phyloP scores from a whole-genome alignment of 2,113 vertebrate species.

The Sebastes schlegelii region DNA sequence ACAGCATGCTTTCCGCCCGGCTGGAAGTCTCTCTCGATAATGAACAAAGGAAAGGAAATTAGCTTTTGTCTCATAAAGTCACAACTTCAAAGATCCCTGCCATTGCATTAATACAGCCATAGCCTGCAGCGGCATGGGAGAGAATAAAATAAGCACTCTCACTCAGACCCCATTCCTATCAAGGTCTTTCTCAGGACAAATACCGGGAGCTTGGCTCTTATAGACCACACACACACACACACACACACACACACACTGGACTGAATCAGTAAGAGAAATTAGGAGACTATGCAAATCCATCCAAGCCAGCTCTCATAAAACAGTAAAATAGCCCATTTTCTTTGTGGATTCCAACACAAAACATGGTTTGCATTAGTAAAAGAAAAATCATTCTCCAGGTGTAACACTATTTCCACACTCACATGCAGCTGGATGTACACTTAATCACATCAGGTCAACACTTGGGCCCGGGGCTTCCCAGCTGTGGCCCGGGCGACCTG shows the following conservation, averaged over 20 bases:
- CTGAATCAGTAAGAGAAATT: constrained; percentile 31
- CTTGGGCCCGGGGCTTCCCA: constrained; percentile 65
- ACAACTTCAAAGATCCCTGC: constrained; percentile 98
- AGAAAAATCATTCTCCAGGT: constrained; percentile 47
- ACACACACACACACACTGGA: constrained; percentile 53
- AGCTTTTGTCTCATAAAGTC: constrained; percentile 98
- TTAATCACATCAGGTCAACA: constrained; percentile 71
- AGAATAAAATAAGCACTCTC: constrained; percentile 93
- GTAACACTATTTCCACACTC: constrained; percentile 28
- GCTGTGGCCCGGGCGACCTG: constrained; percentile 74
- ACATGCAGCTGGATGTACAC: constrained; percentile 64
- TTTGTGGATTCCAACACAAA: constrained; percentile 13
- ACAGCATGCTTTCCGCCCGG: constrained; percentile 95
- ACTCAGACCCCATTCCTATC: constrained; percentile 88
- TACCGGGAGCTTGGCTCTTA: constrained; percentile 83
- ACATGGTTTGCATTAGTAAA: constrained; percentile 8
- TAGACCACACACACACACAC: constrained; percentile 61
- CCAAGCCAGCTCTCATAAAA: constrained; percentile 5
- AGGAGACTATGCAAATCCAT: constrained; percentile 32
- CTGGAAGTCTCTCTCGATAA: constrained; percentile 97
- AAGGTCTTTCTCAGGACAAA: constrained; percentile 98
- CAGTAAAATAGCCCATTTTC: background rate
- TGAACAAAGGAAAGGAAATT: constrained; percentile 97
- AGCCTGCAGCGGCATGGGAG: constrained; percentile 88
- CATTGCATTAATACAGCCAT: constrained; percentile 97